These are phyloP conservation scores for Salarias fasciatus DNA, from an alignment of 2,797 vertebrate genomes.

Conservation along the genomic window DNA sequence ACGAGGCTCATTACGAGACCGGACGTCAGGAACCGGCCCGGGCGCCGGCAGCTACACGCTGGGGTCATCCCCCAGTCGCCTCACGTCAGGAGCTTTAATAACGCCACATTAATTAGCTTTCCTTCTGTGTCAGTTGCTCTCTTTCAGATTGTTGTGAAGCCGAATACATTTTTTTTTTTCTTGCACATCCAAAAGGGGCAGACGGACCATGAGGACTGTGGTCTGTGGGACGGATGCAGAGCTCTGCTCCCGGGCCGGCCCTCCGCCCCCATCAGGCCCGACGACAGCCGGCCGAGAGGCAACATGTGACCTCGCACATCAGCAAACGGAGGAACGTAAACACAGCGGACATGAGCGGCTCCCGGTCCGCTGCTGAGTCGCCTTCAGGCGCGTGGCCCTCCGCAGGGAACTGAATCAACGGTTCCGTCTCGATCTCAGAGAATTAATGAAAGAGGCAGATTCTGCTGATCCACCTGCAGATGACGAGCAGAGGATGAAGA, in stretches of 20 bases:
- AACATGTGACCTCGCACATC: neutral
- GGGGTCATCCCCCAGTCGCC: slow-evolving; percentile 39
- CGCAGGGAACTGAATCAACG: slow-evolving; percentile 12
- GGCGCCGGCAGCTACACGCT: slow-evolving; percentile 19
- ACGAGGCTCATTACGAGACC: slow-evolving; percentile 36
- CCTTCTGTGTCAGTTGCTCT: slow-evolving; percentile 14
- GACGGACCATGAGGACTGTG: slow-evolving; percentile 43
- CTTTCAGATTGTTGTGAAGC: slow-evolving; percentile 20
- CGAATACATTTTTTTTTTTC: slow-evolving; percentile 3
- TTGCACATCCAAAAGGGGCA: slow-evolving; percentile 4
- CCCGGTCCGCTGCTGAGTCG: neutral
- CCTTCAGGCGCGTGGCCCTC: slow-evolving; percentile 14
- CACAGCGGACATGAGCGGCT: neutral
- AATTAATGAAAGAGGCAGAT: slow-evolving; percentile 44
- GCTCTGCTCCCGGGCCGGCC: slow-evolving; percentile 12
- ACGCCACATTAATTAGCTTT: slow-evolving; percentile 39
- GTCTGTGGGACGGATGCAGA: slow-evolving; percentile 41
- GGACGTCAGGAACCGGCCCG: slow-evolving; percentile 21
- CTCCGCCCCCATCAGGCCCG: slow-evolving; percentile 5
- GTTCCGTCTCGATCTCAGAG: slow-evolving; percentile 59
- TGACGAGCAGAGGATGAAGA: slow-evolving; percentile 26
- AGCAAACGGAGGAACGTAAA: neutral
- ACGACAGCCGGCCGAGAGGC: slow-evolving; percentile 16
- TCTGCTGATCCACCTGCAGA: too few species aligned
- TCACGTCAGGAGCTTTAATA: slow-evolving; percentile 37